Base-by-base conservation (phyloP, 92 coral and sea anemone genomes). In the Meandrina meandrites region DNA sequence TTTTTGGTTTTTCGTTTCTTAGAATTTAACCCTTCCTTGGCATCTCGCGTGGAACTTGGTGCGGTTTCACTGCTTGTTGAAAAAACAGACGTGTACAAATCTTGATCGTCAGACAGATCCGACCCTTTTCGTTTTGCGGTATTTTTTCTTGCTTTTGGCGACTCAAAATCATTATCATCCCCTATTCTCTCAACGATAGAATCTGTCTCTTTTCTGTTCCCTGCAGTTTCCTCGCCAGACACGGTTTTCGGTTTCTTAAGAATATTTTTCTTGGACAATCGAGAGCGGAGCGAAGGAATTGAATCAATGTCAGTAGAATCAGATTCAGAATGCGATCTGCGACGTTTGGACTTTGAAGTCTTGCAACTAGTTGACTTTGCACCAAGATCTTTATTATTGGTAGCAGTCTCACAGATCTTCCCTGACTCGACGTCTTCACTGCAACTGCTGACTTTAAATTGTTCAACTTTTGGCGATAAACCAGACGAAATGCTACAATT, bases 121-220 rank as follows among this genome's bases (percentile, higher is more conserved):
- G 83, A 76, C 22, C 83, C 88, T 77, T 76, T 76, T 45, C 88
- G 75, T 14, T 85, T 85, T 27, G 50, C 88, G 1, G 12, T 67
- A 51, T 47, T 85, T 66, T 83, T 75, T 7, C 48, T 45, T 5
- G 14, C 67, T n/a, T 77, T 85, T 14, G 88, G 88, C 31, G 88
- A 27, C 76, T 85, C 88, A 34, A 85, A 85, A 50, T 85, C 88
- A 15, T 78, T 76, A 19, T 85, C 88, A 1, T 78, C 88, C 6
- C 42, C 88, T 6, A 27, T 22, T 13, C 1, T 32, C 11, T 30
- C 80, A 22, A 32, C 14, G 68, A 19, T 57, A 5, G 32, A 17
- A 32, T 15, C 75, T 69, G 5, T 32, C 75, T 17, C 75, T 6
- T 11, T 69, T 69, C 75, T 28, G 24, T 69, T 69, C 18, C 45